Evolutionary conservation across 2,888 invertebrate genomes (phyloP).

Genomic region (Uropetala carovei): DNA sequence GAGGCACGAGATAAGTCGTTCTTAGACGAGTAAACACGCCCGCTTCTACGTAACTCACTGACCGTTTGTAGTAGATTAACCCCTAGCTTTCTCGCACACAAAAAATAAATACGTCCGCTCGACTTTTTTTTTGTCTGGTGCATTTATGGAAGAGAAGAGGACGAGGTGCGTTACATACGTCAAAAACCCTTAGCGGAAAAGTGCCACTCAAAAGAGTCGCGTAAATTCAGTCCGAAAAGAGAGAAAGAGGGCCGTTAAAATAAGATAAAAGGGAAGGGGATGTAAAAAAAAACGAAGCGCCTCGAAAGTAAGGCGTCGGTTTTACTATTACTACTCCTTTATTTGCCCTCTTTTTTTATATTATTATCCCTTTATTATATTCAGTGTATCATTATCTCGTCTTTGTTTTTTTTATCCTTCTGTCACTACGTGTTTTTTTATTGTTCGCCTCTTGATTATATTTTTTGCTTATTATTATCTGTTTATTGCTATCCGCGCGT

Average conservation of each 20-base stretch:
- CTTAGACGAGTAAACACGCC: not conserved
- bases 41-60: not conserved
- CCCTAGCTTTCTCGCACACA: not conserved
- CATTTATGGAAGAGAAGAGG: not conserved
- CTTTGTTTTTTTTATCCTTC: not conserved
- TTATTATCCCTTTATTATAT: not conserved
- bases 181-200: not conserved
- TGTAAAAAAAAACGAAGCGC: not conserved
- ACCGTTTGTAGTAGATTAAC: not conserved
- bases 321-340: not conserved
- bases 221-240: not conserved
- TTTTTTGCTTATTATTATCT: no score
- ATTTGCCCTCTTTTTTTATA: not conserved
- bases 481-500: no score
- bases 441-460: not conserved
- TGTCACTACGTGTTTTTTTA: not conserved
- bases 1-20: not conserved
- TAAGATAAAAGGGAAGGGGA: not conserved
- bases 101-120: not conserved
- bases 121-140: not conserved
- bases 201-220: not conserved
- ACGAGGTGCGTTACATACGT: not conserved
- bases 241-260: not conserved
- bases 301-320: not conserved
- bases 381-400: not conserved